Evolutionary conservation across 2,113 vertebrate genomes (phyloP), one percentile per base, ranked within the genome.

Genomic region (Suncus etruscus): DNA sequence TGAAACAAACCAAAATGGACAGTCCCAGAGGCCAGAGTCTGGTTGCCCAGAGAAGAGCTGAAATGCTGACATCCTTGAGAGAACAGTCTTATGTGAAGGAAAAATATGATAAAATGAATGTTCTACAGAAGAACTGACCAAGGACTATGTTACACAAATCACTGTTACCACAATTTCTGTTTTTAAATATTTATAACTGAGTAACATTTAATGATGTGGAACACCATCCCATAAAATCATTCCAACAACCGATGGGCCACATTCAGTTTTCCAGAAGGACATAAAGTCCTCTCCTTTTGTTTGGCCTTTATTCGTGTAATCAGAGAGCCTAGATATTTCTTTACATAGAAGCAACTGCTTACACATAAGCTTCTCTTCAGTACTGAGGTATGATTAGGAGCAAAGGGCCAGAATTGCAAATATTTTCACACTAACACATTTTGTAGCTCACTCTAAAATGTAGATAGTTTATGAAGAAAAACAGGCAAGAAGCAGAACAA

Each of bases 281-380:
- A 95, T 90, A 90, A 88, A 93, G 78, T 93, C 74, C 31, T 83
- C 82, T 72, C 83, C 74, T 93, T 89, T 90, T 73, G 63, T n/a
- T n/a, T n/a, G 91, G 45, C 81, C 87, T 91, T 80, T 83, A 45
- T 68, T 11, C 87, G 54, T 18, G 89, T 68, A 85, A 18, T 89
- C 63, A 76, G 31, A 74, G 68, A 89, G n/a, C 61, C 68, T 77
- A 63, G 48, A 94, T 80, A 92, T 86, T 81, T 91, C 86, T 89
- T 48, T 48, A 22, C 69, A 77, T 7, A 61, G 0, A 85, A 32
- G 32, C 73, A 88, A 27, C 24, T 66, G 14, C 3, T 39, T 45
- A 79, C 86, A 80, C 27, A 84, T 66, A 91, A 87, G 75, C 54
- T 81, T 68, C 45, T 72, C 15, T 65, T 72, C 3, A 48, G 12